These are phyloP conservation scores for Budorcas taxicolor DNA, from an alignment of 2,113 vertebrate species.

Conservation along the genomic window DNA sequence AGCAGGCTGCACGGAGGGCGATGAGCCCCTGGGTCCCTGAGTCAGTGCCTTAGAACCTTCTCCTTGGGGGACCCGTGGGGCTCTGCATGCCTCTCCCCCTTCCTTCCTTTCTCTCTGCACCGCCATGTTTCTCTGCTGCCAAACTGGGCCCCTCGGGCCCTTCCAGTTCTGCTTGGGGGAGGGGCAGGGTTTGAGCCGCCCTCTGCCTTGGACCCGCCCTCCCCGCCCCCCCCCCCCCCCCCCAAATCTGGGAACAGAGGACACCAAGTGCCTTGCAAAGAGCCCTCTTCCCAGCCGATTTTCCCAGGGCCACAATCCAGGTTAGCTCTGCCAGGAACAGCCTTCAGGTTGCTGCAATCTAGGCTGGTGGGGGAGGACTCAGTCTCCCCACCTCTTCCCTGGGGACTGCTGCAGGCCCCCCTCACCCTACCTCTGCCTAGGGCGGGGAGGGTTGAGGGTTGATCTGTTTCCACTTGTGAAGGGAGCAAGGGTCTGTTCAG, in stretches of 20 bases:
- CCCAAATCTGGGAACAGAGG: not conserved
- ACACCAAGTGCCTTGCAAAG: slow-evolving; percentile 64
- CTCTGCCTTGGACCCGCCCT: not conserved
- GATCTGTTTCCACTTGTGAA: not conserved
- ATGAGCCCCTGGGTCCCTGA: not conserved
- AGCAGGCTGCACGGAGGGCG: not conserved
- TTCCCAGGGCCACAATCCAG: not conserved
- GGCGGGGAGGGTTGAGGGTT: not conserved
- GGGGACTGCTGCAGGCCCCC: not conserved
- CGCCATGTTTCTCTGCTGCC: slow-evolving; percentile 70
- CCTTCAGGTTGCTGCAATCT: not conserved
- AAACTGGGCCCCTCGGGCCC: slow-evolving; percentile 42
- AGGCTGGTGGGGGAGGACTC: not conserved
- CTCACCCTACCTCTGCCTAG: not conserved
- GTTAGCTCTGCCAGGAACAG: not conserved
- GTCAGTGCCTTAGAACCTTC: slow-evolving; percentile 65
- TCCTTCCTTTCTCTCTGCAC: not conserved
- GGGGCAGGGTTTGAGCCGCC: not conserved
- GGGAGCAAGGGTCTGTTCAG: not conserved
- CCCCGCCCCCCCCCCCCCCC: accelerated
- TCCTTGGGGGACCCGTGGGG: not conserved
- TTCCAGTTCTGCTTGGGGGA: slow-evolving; percentile 2
- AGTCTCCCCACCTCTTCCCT: not conserved
- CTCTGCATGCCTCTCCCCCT: not conserved
- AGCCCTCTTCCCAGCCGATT: not conserved